Conservation (phyloP, 1,140 invertebrate species). For the Drosophila nannoptera region DNA sequence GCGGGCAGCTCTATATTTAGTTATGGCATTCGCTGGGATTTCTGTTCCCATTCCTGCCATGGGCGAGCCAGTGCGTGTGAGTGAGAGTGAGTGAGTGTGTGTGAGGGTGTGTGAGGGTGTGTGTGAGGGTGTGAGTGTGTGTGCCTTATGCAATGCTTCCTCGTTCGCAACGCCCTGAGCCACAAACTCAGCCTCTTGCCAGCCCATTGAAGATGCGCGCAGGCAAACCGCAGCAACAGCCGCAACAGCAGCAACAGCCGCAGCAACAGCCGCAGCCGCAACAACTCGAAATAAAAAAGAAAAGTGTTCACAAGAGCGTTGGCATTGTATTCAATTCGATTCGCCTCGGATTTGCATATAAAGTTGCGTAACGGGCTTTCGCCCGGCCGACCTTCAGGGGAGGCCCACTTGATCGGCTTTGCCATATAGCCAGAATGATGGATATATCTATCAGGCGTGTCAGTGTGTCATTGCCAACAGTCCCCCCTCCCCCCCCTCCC, state of each 20-base stretch:
- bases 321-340: constrained; percentile 50
- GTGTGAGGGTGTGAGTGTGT: too few relatives aligned
- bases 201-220: not conserved
- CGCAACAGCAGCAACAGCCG: too few relatives aligned
- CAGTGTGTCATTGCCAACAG: constrained; percentile 11
- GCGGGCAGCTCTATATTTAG: too few relatives aligned
- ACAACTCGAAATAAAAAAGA: not conserved
- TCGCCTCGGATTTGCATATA: constrained; percentile 66
- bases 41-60: too few relatives aligned
- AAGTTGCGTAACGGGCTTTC: constrained; percentile 58
- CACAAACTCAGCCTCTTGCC: constrained; percentile 13
- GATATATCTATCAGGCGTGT: constrained; percentile 6
- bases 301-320: not conserved
- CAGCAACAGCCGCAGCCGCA: too few relatives aligned
- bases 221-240: too few relatives aligned
- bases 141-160: constrained; percentile 22
- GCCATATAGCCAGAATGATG: too few relatives aligned
- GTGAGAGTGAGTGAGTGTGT: too few relatives aligned
- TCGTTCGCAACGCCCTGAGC: constrained; percentile 21
- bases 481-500: too few relatives aligned
- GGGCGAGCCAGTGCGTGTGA: too few relatives aligned
- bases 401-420: constrained; percentile 22
- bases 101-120: too few relatives aligned
- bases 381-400: constrained; percentile 56
- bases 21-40: too few relatives aligned